A percentile compares a stretch with the other conserved stretches of the same genome.
Evolutionary conservation across 2,888 invertebrate species (phyloP).

Genomic region (Cephus nigrinus): DNA sequence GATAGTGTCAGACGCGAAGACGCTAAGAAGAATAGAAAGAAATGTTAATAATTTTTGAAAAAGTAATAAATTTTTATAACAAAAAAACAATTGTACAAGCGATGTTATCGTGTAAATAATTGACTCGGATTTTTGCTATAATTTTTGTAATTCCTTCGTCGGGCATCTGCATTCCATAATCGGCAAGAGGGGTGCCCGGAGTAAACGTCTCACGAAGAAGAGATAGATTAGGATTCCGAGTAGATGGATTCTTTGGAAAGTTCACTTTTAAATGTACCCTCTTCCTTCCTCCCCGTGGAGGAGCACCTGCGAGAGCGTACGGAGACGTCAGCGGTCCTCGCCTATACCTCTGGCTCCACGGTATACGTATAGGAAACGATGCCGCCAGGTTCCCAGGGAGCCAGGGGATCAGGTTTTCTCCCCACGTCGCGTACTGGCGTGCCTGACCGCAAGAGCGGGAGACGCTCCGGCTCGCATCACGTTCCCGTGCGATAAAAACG

Average conservation of each 20-base stretch:
- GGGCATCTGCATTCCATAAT: neutral
- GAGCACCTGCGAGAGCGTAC: slow-evolving; percentile 5
- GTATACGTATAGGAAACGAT: slow-evolving; percentile 18
- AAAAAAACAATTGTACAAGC: neutral
- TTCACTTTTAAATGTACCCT: neutral
- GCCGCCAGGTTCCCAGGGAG: slow-evolving; percentile 39
- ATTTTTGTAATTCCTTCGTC: neutral
- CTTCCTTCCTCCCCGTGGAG: neutral
- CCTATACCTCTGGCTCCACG: neutral
- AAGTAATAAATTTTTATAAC: neutral
- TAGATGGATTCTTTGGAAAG: slow-evolving; percentile 15
- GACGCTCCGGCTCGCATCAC: slow-evolving; percentile 26
- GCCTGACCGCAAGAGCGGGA: slow-evolving; percentile 25
- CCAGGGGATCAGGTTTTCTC: slow-evolving; percentile 47
- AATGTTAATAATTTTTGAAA: neutral
- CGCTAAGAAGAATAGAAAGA: neutral
- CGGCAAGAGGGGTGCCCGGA: neutral
- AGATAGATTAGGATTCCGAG: neutral
- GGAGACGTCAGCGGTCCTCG: neutral
- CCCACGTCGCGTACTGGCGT: slow-evolving; percentile 38
- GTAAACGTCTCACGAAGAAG: neutral
- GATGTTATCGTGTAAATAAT: neutral
- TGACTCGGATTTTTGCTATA: neutral
- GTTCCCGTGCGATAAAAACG: slow-evolving; percentile 48
- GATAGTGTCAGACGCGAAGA: neutral